Percentiles rank a stretch among this genome's conserved stretches.
Evolutionary conservation across 2,113 vertebrate species (phyloP).

Genomic region (Ophiodon elongatus): DNA sequence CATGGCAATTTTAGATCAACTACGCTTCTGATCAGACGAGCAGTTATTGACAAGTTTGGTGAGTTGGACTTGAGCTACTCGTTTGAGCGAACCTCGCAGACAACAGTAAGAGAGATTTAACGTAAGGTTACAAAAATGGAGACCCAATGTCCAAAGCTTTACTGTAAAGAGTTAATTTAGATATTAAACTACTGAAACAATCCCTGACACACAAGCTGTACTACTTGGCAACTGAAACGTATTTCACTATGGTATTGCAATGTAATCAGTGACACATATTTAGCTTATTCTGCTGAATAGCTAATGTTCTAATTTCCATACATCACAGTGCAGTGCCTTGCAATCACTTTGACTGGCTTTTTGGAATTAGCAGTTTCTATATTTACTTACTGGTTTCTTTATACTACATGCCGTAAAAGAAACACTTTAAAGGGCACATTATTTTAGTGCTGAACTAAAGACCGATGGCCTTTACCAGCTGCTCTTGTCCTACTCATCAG

Average conservation of each 20-base stretch:
- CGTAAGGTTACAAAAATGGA: too few relatives aligned
- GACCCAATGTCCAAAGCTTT: not conserved
- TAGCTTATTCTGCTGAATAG: not conserved
- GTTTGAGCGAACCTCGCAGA: not conserved
- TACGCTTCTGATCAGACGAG: not conserved
- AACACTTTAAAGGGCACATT: constrained; percentile 6
- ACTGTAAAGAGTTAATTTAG: not conserved
- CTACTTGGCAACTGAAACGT: not conserved
- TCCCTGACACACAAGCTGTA: not conserved
- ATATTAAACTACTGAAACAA: not conserved
- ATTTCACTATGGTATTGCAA: not conserved
- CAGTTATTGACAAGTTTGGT: not conserved
- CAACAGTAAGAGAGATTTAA: not conserved
- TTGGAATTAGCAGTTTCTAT: constrained; percentile 4
- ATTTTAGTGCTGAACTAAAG: constrained; percentile 17
- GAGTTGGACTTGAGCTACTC: not conserved
- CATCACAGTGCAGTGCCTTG: not conserved
- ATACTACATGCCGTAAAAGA: not conserved
- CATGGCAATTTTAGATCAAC: not conserved
- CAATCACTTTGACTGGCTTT: not conserved
- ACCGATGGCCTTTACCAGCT: constrained; percentile 12
- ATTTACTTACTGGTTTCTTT: constrained; percentile 7
- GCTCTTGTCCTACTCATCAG: constrained; percentile 17
- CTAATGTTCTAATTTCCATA: not conserved
- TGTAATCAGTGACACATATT: not conserved